Base-by-base conservation (phyloP, 1,140 invertebrate species). In the Temnothorax longispinosus region DNA sequence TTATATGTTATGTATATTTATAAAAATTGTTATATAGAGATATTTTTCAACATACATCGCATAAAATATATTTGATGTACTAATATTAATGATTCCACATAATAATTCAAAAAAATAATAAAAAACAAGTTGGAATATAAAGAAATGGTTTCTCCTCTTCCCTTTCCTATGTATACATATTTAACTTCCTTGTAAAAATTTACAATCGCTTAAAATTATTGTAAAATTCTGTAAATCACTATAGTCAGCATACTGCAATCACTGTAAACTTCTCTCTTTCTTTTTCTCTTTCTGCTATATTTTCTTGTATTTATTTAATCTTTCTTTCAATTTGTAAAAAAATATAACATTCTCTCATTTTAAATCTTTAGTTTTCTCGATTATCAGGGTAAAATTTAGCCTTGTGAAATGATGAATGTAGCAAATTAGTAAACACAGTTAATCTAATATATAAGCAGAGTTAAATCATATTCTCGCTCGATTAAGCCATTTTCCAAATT, bases 401-500 rank as follows among this genome's bases (percentile, higher is more conserved):
- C 60, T 35, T 21, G 10, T 21, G 21, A 44, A 67, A 67, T 41
- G 10, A 67, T 44, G 21, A 21, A 67, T 21, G 13, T 47, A 13
- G 41, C 4, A 44, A 44, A 44, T 10, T 65, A 38, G 10, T 41
- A 67, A 41, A 67, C 4, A 67, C 15, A 67, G 1, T 13, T 41
- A 67, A 67, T 44, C 10, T 67, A 67, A 47, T 21, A 47, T 21
- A 67, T 44, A 44, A 44, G 0, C 38, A 41, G 18, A 44, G 10
- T 67, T 67, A 2, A 41, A 67, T 67, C 13, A 6, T 67, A 44
- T 67, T 67, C 64, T 21, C 38, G 38, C 38, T 67, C 64, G 64
- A 67, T 67, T 67, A 67, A 67, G 11, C 64, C 21, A 41, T 44
- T 44, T 67, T 67, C 10, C 38, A 21, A 44, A 44, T 67, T 67